These are phyloP conservation scores for Pangasius macronema DNA, from an alignment of 2,797 vertebrate species.

Conservation along the genomic window DNA sequence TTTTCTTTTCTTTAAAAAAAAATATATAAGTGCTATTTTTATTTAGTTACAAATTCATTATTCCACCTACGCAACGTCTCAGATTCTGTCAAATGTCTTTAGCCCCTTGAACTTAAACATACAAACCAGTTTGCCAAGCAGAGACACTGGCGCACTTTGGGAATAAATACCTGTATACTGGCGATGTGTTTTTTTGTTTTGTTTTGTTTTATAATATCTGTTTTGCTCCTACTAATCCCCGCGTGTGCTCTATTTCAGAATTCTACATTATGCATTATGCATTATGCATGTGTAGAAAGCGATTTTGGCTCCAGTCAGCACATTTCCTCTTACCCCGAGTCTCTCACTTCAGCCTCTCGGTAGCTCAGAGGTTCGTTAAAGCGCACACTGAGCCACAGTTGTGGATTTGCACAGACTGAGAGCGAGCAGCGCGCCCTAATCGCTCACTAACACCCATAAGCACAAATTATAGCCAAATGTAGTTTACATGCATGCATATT, in stretches of 20 bases:
- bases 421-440: slow-evolving; percentile 61
- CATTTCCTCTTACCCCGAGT: background rate
- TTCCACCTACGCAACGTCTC: background rate
- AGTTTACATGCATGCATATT: background rate
- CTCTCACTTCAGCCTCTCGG: background rate
- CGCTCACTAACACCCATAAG: background rate
- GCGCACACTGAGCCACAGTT: background rate
- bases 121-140: background rate
- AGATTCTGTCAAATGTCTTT: background rate
- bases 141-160: background rate
- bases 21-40: background rate
- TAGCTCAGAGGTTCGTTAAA: background rate
- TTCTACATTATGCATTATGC: background rate
- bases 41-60: background rate
- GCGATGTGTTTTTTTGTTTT: background rate
- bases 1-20: background rate
- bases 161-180: background rate
- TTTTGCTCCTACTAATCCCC: background rate
- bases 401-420: slow-evolving; percentile 64
- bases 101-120: background rate
- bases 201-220: too few species aligned
- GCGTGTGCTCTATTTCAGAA: background rate
- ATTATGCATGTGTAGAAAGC: background rate
- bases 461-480: background rate
- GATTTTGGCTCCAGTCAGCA: background rate